phyloP scores from a whole-genome alignment of 2,113 vertebrate genomes.

The Balaeniceps rex region DNA sequence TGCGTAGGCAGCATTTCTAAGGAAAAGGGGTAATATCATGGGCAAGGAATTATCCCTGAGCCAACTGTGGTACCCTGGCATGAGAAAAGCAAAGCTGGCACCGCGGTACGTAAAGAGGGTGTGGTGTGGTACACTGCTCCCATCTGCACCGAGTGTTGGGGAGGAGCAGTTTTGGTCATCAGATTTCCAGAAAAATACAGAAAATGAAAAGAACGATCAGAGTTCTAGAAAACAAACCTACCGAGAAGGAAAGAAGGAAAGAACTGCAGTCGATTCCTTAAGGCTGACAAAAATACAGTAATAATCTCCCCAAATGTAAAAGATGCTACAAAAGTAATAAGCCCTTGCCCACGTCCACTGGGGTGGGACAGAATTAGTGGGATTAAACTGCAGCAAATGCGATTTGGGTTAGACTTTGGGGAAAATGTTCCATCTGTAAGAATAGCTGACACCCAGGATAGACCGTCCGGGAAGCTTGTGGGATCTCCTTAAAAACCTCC shows the following conservation, averaged over 20 bases:
- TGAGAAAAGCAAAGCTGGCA: neutral
- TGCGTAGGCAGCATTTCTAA: neutral
- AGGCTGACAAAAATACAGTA: neutral
- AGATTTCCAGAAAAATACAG: neutral
- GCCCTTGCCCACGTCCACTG: neutral
- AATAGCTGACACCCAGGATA: neutral
- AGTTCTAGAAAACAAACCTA: neutral
- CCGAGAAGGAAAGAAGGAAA: neutral
- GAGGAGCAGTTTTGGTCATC: neutral
- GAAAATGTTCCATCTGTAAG: neutral
- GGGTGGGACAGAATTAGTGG: neutral
- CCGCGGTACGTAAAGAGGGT: fast-evolving
- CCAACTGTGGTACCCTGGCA: neutral
- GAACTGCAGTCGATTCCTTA: neutral
- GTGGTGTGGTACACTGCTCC: neutral
- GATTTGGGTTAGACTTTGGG: neutral
- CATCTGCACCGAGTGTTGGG: neutral
- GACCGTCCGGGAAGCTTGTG: neutral
- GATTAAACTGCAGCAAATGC: neutral
- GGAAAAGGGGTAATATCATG: neutral
- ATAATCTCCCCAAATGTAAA: neutral
- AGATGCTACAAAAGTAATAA: neutral
- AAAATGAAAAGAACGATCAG: neutral
- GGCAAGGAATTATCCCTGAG: neutral
- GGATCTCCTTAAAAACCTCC: constrained; percentile 23